Base-by-base conservation (phyloP, 2,113 vertebrate genomes). In the Sylvia atricapilla region DNA sequence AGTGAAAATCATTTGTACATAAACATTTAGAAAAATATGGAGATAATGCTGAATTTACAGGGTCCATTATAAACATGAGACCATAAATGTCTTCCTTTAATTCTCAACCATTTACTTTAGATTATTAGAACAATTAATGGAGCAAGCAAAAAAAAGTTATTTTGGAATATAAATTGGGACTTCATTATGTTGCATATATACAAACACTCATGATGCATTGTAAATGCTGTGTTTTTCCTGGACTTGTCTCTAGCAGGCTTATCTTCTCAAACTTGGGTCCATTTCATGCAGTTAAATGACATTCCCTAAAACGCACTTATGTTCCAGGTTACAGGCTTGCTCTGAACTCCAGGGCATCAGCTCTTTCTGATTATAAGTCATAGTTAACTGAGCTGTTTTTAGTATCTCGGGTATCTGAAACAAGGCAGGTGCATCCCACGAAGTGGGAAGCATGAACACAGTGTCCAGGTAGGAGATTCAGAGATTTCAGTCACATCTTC, bases 11-110 rank as follows among this genome's bases (percentile, higher is more conserved):
- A 93, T 92, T 95, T 85, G 37, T 58, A 82, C 84, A 95, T 97
- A 98, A 97, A 98, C 97, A 97, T 97, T 96, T 91, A 95, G 94
- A 94, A 92, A 97, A 97, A 92, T 94, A 92, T 90, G 83, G 64
- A 95, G 91, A 94, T 97, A 96, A 97, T 35, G 5, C 30, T 85
- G 66, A 62, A 94, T 90, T 93, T 95, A 69, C 72, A 89, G 41
- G 15, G 41, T 69, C 50, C 77, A 95, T 72, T 91, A 41, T 93
- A 96, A 93, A 95, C 89, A 95, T 73, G 85, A 94, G 56, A 53
- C 69, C 82, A 91, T 84, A 94, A 97, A 95, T 94, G 92, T 95
- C 89, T 96, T 94, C 87, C 68, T 72, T 88, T 94, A 86, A 69
- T 63, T 96, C 53, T 91, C 53, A 21, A 82, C 58, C 78, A 85